Conservation (phyloP, 2,888 invertebrate genomes). For the Papilio gigon region DNA sequence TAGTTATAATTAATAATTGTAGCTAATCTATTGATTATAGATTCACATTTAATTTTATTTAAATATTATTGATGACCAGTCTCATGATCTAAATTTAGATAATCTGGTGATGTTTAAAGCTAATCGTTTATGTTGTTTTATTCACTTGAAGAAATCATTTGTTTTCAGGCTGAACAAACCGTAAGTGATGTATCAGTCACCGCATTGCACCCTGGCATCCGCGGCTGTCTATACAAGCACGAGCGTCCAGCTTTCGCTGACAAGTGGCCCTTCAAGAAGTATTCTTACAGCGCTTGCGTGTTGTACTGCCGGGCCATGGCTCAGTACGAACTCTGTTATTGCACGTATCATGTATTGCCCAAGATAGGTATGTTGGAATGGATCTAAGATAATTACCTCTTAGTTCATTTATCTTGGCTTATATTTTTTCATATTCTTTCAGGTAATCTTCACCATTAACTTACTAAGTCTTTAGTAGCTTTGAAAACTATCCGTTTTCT, state of each 20-base stretch:
- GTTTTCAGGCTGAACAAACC: conserved; percentile 81
- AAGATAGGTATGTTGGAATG: conserved; percentile 69
- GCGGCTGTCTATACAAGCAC: conserved; percentile 82
- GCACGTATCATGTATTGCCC: conserved; percentile 85
- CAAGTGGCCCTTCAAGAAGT: conserved; percentile 75
- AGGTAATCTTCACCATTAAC: too few species aligned
- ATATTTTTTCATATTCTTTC: too few species aligned
- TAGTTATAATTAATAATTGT: too few species aligned
- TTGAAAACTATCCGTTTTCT: too few species aligned
- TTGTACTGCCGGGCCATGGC: conserved; percentile 82
- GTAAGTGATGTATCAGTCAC: conserved; percentile 82
- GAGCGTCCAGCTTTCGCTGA: conserved; percentile 73
- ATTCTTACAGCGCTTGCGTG: conserved; percentile 83
- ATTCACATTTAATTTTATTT: too few species aligned
- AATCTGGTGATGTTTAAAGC: too few species aligned
- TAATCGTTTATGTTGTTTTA: too few species aligned
- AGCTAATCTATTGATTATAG: too few species aligned
- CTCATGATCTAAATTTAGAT: too few species aligned
- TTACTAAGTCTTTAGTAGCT: too few species aligned
- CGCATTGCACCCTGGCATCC: conserved; percentile 69
- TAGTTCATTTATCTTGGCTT: too few species aligned
- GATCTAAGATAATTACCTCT: neutral
- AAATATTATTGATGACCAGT: too few species aligned
- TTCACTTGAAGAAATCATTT: neutral
- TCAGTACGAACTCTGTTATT: conserved; percentile 81